Base-by-base conservation (phyloP, 2,113 vertebrate genomes). In the Varanus komodoensis region DNA sequence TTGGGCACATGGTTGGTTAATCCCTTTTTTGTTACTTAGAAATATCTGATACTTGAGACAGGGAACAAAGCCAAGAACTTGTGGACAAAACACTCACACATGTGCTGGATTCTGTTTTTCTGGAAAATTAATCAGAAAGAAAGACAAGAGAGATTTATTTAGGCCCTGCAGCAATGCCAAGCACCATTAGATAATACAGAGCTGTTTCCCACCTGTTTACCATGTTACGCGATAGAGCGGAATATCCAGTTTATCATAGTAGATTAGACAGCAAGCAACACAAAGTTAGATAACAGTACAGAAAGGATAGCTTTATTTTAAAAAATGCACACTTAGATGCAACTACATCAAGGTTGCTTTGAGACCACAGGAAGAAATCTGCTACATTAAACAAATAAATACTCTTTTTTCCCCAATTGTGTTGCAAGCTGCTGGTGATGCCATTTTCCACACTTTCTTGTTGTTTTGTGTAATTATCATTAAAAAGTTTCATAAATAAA, bases 141-240 rank as follows among this genome's bases (percentile, higher is more conserved):
- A 90, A 0, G 25, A 79, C 44, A 1, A 67, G 78, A 90, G 93
- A 85, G 68, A 79, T 11, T 32, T 91, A 61, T 90, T 92, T 93
- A 71, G 2, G 32, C 1, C 0, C 0, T 50, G 1, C 27, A 48
- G 50, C 11, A 75, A 83, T 68, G 54, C 34, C 88, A 50, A 84
- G 50, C 6, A 68, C 73, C 57, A 0, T 67, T 57, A 81, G 52
- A 90, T 91, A 93, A 80, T 50, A 71, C 6, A 27, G 74, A 89
- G 27, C 48, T 50, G 48, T 75, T 25, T 7, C 29, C 17, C 2
- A 69, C 68, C 0, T 27, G 90, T 90, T 89, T 1, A 69, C 87
- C 71, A 3, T 69, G 88, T 32, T 81, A 17, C 50, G 87, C 21
- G 12, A 77, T 1, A 88, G 11, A 15, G 82, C 79, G 29, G 6